A percentile compares a stretch with the other conserved stretches of the same genome.
phyloP scores from a whole-genome alignment of 1,140 invertebrate species.

The Brachionus rotundiformis region DNA sequence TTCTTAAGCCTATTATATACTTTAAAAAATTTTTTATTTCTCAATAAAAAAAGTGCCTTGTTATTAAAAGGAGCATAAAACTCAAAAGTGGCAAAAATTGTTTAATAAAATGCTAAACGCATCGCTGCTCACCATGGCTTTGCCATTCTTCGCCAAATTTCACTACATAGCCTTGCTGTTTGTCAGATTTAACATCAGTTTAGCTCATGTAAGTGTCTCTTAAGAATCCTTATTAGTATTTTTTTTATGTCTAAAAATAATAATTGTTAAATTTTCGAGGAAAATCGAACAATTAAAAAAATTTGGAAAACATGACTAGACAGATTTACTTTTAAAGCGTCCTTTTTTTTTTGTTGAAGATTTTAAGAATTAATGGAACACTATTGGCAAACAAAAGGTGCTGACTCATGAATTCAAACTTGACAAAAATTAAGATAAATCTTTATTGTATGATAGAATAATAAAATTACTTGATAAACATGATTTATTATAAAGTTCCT shows the following conservation, averaged over 20 bases:
- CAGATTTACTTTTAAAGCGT: too few species aligned
- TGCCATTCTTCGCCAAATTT: constrained; percentile 25
- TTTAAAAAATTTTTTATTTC: too few species aligned
- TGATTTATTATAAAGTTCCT: constrained; percentile 96
- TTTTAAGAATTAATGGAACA: constrained; percentile 95
- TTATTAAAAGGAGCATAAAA: too few species aligned
- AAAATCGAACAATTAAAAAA: too few species aligned
- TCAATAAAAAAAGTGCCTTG: too few species aligned
- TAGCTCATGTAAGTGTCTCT: constrained; percentile 44
- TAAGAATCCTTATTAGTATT: too few species aligned
- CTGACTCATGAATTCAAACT: constrained; percentile 99
- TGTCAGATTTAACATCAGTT: neutral
- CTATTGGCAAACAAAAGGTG: constrained; percentile 99
- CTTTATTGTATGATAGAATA: constrained; percentile 24
- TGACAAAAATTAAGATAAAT: neutral
- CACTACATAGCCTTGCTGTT: neutral
- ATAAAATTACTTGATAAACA: constrained; percentile 72
- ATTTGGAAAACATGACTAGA: too few species aligned
- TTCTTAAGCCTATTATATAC: too few species aligned
- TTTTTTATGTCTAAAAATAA: too few species aligned
- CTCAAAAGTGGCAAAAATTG: too few species aligned
- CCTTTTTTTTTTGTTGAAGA: constrained; percentile 99
- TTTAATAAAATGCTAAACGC: too few species aligned
- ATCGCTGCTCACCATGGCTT: constrained; percentile 26
- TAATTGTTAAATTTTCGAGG: too few species aligned